These are phyloP conservation scores for Tragelaphus oryx DNA, from an alignment of 2,797 vertebrate species.

Conservation along the genomic window DNA sequence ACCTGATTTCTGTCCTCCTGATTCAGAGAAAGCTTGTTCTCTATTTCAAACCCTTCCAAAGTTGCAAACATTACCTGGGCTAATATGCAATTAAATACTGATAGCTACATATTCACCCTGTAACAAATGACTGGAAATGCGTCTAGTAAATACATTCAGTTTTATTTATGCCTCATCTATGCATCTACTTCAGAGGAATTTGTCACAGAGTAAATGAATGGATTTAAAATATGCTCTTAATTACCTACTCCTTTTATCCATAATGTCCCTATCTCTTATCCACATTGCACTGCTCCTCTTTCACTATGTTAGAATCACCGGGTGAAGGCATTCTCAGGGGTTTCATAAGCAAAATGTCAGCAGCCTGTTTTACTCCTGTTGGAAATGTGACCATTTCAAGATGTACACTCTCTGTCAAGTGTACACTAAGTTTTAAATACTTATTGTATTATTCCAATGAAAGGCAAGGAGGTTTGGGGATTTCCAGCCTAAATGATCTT, in stretches of 20 bases:
- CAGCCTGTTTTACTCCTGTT: background rate
- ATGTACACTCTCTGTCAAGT: background rate
- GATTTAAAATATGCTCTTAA: background rate
- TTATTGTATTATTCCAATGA: background rate
- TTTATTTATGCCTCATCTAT: background rate
- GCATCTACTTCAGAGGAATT: background rate
- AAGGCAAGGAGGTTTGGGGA: background rate
- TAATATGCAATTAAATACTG: background rate
- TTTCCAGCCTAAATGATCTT: background rate
- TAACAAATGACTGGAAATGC: background rate
- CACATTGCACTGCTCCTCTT: background rate
- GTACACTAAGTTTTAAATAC: background rate
- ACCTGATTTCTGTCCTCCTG: background rate
- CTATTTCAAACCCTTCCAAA: background rate
- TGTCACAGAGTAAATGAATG: background rate
- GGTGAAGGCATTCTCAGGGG: background rate
- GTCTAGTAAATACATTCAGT: background rate
- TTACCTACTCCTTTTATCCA: background rate
- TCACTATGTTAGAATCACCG: background rate
- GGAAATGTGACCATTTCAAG: background rate
- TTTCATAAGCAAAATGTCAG: background rate
- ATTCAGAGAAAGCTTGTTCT: background rate
- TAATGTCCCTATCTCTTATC: rapidly evolving
- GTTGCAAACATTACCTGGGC: background rate
- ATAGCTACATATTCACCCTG: background rate